Conservation (phyloP, 2,888 invertebrate genomes). For the Pterobdella sp. region DNA sequence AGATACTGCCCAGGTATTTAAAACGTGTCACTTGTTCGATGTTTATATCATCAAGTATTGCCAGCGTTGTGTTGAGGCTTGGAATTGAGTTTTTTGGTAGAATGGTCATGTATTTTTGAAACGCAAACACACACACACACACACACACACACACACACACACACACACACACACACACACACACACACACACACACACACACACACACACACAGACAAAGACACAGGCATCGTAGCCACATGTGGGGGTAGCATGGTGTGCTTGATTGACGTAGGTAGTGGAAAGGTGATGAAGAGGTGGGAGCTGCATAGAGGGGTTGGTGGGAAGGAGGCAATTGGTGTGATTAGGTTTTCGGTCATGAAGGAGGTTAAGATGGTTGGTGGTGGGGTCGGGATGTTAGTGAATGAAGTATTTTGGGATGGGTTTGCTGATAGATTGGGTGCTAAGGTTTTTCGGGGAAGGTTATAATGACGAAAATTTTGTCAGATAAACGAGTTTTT, state of each 20-base stretch:
- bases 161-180: neutral
- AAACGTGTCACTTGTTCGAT: no score
- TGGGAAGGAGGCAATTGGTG: neutral
- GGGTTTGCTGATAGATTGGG: neutral
- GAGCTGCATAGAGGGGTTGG: conserved; percentile 42
- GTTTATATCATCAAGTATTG: no score
- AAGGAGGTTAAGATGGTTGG: neutral
- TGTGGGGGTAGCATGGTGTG: conserved; percentile 55
- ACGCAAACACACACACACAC: neutral
- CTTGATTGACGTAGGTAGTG: conserved; percentile 52
- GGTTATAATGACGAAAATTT: neutral
- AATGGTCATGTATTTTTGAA: no score
- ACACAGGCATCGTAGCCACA: conserved; percentile 52
- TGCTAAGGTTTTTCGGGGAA: neutral
- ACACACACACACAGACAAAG: conserved; percentile 40
- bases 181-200: neutral
- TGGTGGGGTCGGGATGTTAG: neutral
- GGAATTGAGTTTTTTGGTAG: no score
- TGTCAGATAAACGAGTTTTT: neutral
- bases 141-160: neutral
- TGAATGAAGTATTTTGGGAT: neutral
- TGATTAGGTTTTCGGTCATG: neutral
- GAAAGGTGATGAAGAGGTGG: conserved; percentile 51
- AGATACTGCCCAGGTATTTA: no score
- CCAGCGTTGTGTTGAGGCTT: no score